phyloP scores from a whole-genome alignment of 2,113 vertebrate species.

The Syngnathoides biaculeatus region DNA sequence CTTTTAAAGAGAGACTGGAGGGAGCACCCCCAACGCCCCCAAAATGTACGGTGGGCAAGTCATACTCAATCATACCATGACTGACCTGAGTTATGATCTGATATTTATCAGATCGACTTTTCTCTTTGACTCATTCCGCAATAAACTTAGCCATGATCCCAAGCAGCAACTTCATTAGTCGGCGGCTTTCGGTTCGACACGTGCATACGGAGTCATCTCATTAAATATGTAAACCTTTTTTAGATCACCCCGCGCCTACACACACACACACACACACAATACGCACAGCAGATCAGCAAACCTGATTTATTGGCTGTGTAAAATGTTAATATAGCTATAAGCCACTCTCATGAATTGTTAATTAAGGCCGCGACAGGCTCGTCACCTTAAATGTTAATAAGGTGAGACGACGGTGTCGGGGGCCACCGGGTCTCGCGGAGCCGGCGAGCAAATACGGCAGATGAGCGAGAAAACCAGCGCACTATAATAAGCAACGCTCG shows the following conservation, averaged over 20 bases:
- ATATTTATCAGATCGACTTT: neutral
- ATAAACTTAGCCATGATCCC: neutral
- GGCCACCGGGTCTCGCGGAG: conserved; percentile 54
- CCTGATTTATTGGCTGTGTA: conserved; percentile 72
- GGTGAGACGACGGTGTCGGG: conserved; percentile 58
- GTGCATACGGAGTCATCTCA: conserved; percentile 13
- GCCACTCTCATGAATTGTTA: conserved; percentile 72
- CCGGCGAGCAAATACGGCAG: conserved; percentile 62
- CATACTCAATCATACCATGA: neutral
- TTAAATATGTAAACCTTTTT: neutral
- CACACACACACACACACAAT: conserved; percentile 7
- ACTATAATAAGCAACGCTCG: conserved; percentile 41
- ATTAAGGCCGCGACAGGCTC: conserved; percentile 63
- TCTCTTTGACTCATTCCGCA: neutral
- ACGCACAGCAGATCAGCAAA: conserved; percentile 45
- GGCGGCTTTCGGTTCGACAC: conserved; percentile 10
- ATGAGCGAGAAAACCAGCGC: conserved; percentile 43
- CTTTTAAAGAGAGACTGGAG: too few relatives aligned
- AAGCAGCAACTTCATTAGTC: conserved; percentile 32
- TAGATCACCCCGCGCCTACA: neutral
- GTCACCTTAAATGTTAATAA: conserved; percentile 79
- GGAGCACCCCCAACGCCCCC: too few relatives aligned
- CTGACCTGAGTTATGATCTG: neutral
- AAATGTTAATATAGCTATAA: conserved; percentile 78
- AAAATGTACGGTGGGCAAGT: too few relatives aligned